Conservation (phyloP, 1,140 invertebrate species). For the Conus ventricosus region DNA sequence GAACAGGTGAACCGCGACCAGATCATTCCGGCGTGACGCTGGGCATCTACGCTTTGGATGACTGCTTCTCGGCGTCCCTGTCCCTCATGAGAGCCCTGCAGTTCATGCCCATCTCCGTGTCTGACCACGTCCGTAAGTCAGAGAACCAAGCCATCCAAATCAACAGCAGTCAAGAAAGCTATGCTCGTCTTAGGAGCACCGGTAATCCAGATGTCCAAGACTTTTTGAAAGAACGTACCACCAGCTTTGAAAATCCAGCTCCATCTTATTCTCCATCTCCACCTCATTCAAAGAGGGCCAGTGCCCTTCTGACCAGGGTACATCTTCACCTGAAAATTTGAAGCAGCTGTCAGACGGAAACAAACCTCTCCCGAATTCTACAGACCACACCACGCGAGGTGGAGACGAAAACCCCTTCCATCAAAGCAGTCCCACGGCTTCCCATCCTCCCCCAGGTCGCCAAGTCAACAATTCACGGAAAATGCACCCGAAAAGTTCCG, state of each 20-base stretch:
- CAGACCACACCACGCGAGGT: background rate
- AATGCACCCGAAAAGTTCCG: no score
- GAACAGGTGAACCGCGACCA: conserved; percentile 49
- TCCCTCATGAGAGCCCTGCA: conserved; percentile 52
- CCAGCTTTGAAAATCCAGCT: background rate
- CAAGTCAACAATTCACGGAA: no score
- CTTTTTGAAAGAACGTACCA: background rate
- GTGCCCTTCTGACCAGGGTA: background rate
- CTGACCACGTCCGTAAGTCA: background rate
- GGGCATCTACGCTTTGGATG: conserved; percentile 51
- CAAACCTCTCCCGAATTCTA: background rate
- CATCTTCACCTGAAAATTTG: background rate
- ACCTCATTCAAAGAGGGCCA: background rate
- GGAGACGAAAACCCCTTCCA: background rate
- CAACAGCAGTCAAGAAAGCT: background rate
- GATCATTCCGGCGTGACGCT: conserved; percentile 50
- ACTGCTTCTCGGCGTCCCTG: conserved; percentile 51
- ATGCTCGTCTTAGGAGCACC: background rate
- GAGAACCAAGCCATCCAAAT: background rate
- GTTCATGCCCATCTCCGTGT: conserved; percentile 51
- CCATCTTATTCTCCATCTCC: background rate
- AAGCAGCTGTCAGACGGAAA: background rate
- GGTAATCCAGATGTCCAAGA: background rate
- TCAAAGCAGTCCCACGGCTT: background rate
- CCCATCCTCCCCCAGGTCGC: background rate